Evolutionary conservation across 2,113 vertebrate species (phyloP).

Genomic region (Sinocyclocheilus grahami): DNA sequence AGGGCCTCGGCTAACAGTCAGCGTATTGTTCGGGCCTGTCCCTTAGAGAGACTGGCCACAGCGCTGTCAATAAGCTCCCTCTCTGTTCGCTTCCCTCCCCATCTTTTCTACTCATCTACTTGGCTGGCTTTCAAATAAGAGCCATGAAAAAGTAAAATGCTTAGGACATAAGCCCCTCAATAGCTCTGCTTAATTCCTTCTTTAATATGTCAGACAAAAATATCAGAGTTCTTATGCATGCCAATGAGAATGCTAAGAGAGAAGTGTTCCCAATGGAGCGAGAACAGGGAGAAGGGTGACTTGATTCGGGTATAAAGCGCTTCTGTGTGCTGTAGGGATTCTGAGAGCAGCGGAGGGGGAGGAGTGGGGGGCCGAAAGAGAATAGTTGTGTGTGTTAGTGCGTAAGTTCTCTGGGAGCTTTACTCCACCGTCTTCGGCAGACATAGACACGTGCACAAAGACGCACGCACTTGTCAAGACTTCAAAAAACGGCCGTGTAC

Average conservation of each 20-base stretch:
- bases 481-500: conserved; percentile 54
- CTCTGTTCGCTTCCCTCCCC: conserved; percentile 64
- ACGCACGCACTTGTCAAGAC: conserved; percentile 31
- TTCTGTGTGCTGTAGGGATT: conserved; percentile 59
- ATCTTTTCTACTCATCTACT: conserved; percentile 70
- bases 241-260: conserved; percentile 69
- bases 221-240: conserved; percentile 74
- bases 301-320: conserved; percentile 66
- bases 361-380: conserved; percentile 21
- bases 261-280: conserved; percentile 51
- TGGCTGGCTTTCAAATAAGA: conserved; percentile 71
- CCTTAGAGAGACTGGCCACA: conserved; percentile 74
- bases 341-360: conserved; percentile 43
- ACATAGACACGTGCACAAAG: conserved; percentile 33
- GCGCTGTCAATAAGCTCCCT: conserved; percentile 75
- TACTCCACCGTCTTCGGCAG: background rate
- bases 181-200: conserved; percentile 71
- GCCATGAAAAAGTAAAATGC: conserved; percentile 66
- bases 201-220: conserved; percentile 76
- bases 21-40: conserved; percentile 82
- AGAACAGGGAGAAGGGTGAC: conserved; percentile 58
- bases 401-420: conserved; percentile 30
- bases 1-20: conserved; percentile 78
- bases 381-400: conserved; percentile 35
- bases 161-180: conserved; percentile 73